Evolutionary conservation across 2,113 vertebrate species (phyloP), one percentile per base, ranked within the genome.

Genomic region (Xyrauchen texanus): DNA sequence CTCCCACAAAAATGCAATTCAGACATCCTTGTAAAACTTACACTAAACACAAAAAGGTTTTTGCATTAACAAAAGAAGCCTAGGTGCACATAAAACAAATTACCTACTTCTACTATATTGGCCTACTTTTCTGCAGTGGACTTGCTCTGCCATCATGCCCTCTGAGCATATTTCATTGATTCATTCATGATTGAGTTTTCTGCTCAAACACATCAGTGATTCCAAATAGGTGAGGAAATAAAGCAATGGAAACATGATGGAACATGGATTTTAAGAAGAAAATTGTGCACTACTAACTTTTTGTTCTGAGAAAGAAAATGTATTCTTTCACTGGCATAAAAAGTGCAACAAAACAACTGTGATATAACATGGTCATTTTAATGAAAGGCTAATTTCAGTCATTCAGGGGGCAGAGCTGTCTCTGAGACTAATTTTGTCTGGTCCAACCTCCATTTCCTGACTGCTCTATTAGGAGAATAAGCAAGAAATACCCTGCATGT

Each of bases 381-480:
- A 34, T 16, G 7, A 16, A 53, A 10, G 47, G 6, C 47, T 49
- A 49, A 49, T 49, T 49, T 6, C 47, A 49, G 47, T 49, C 1
- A 49, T 49, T 49, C 8, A 49, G 47, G 8, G 6, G 10, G 21
- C 21, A 34, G 21, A 34, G 21, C 21, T 34, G 21, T 34, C 21
- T 34, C 21, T 34, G 21, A 34, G 21, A 34, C 21, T 34, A 3
- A 34, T 34, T 34, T 34, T 34, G n/a, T n/a, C 46, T 68, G 46
- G 52, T 47, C 52, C 76, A 66, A 79, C 77, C 77, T 71, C 53
- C 58, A 83, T 53, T 80, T 83, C 71, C 77, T 75, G 70, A 34
- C 51, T 62, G 45, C 10, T 69, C 13, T 49, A 7, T 49, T 49
- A 49, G 47, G 0, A 8, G 8, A 6, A 55, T 11, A 12, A 34